These are phyloP conservation scores for Dicerorhinus sumatrensis DNA, from an alignment of 2,113 vertebrate genomes.

Conservation along the genomic window DNA sequence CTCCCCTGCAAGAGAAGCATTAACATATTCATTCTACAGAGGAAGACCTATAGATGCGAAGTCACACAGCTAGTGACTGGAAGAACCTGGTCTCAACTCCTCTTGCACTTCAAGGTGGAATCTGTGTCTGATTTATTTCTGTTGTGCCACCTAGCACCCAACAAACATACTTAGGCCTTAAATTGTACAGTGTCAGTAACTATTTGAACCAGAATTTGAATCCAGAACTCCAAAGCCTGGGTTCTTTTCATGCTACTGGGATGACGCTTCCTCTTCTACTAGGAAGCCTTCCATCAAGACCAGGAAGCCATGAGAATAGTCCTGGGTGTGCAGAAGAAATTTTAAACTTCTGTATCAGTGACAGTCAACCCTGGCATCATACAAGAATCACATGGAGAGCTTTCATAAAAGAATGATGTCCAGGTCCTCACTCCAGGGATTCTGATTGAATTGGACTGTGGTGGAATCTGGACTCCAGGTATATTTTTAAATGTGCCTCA, in stretches of 20 bases:
- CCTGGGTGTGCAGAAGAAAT: neutral
- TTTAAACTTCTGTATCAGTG: neutral
- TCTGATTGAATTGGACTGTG: neutral
- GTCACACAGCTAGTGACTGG: neutral
- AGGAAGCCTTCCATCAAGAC: conserved; percentile 15
- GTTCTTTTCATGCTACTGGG: neutral
- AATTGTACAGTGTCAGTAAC: neutral
- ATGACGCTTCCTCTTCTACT: neutral
- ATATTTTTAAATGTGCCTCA: neutral
- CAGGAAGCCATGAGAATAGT: neutral
- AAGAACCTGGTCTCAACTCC: neutral
- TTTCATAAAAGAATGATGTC: neutral
- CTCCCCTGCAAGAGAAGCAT: neutral
- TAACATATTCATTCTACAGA: conserved; percentile 15
- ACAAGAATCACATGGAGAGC: neutral
- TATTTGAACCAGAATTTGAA: conserved; percentile 31
- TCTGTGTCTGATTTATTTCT: neutral
- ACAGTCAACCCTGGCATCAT: neutral
- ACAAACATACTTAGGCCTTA: neutral
- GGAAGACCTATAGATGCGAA: neutral
- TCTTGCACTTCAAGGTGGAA: neutral
- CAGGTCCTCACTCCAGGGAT: neutral
- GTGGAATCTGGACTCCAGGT: neutral
- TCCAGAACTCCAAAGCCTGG: neutral
- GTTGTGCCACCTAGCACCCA: neutral